These are phyloP conservation scores for Drosophila paranaensis DNA, from an alignment of 2,888 invertebrate genomes.

Conservation along the genomic window DNA sequence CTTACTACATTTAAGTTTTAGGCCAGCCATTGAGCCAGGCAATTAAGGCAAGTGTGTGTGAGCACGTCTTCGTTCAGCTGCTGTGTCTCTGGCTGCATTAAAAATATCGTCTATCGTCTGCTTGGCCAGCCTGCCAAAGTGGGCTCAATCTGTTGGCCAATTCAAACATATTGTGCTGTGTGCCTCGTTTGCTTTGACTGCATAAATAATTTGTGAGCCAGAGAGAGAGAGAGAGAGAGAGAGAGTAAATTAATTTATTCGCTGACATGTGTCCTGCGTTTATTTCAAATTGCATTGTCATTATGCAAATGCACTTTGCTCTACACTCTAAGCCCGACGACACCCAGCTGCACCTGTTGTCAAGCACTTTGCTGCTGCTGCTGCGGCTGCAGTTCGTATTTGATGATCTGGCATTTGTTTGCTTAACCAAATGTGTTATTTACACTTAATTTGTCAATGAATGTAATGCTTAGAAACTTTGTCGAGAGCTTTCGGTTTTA, in stretches of 20 bases:
- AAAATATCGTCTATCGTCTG: constrained; percentile 29
- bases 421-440: constrained; percentile 79
- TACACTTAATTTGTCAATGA: constrained; percentile 77
- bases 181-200: constrained; percentile 43
- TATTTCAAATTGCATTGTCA: constrained; percentile 77
- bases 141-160: constrained; percentile 27
- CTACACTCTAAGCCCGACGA: constrained; percentile 28
- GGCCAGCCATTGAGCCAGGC: constrained; percentile 51
- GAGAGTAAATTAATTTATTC: constrained; percentile 84
- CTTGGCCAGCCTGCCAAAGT: constrained; percentile 13
- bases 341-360: constrained; percentile 1
- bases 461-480: constrained; percentile 50
- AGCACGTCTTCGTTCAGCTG: constrained; percentile 24
- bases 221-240: not conserved
- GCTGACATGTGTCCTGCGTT: constrained; percentile 82
- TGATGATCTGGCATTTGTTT: constrained; percentile 70
- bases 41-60: constrained; percentile 68
- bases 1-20: constrained; percentile 40
- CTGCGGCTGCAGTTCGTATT: constrained; percentile 1
- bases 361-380: constrained; percentile 19
- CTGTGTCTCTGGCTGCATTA: constrained; percentile 32
- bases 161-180: constrained; percentile 28
- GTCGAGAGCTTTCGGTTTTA: constrained; percentile 28
- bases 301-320: constrained; percentile 73
- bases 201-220: constrained; percentile 72